Conservation (phyloP, 2,797 vertebrate genomes). For the Yasuhikotakia modesta region DNA sequence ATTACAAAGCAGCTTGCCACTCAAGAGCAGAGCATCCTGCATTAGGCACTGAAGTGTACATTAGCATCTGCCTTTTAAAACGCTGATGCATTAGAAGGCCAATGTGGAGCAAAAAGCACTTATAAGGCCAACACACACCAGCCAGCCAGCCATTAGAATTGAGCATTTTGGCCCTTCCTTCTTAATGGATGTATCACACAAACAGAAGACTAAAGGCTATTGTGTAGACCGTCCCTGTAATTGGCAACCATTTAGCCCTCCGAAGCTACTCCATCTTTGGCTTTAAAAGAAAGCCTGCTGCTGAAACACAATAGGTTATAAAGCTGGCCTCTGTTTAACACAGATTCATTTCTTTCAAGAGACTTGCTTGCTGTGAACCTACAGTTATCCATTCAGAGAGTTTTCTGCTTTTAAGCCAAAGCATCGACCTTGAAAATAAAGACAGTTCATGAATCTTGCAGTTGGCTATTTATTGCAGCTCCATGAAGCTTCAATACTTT, state of each 20-base stretch:
- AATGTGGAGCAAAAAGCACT: constrained; percentile 53
- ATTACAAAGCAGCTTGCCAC: constrained; percentile 31
- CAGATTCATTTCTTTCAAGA: constrained; percentile 43
- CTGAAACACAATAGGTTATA: constrained; percentile 50
- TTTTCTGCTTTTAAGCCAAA: constrained; percentile 31
- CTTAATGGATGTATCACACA: constrained; percentile 52
- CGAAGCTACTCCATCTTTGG: constrained; percentile 42
- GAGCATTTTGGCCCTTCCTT: constrained; percentile 41
- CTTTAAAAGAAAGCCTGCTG: constrained; percentile 53
- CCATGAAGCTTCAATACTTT: neutral
- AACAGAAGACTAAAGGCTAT: constrained; percentile 52
- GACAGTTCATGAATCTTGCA: constrained; percentile 14
- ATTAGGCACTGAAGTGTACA: constrained; percentile 45
- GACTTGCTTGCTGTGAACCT: constrained; percentile 3
- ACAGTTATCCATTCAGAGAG: constrained; percentile 40
- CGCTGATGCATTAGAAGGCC: constrained; percentile 48
- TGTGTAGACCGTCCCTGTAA: constrained; percentile 36
- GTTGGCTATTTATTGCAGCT: constrained; percentile 14
- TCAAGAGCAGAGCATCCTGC: constrained; percentile 29
- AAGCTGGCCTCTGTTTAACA: constrained; percentile 51
- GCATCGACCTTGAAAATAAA: constrained; percentile 33
- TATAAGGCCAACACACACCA: constrained; percentile 46
- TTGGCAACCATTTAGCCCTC: constrained; percentile 46
- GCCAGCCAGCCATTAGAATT: constrained; percentile 43
- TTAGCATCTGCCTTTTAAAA: constrained; percentile 50